Evolutionary conservation across 2,797 vertebrate genomes (phyloP).

Genomic region (Spatula versicolor): DNA sequence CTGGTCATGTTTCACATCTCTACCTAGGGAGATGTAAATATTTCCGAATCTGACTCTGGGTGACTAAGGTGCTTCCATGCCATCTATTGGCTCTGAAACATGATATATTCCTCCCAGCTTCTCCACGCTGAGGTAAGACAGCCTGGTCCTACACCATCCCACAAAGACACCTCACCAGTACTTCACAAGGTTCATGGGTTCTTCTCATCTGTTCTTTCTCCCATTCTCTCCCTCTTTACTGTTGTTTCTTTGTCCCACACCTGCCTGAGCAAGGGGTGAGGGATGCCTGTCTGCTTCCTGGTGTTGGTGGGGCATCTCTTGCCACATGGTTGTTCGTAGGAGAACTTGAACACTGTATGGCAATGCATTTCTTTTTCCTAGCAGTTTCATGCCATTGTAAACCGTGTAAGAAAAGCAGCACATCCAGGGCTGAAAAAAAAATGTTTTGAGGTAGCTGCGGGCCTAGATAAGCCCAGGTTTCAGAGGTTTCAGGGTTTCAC

Average conservation of each 20-base stretch:
- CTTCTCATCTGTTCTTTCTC: neutral
- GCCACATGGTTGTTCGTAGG: accelerated
- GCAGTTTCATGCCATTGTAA: neutral
- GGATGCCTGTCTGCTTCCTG: neutral
- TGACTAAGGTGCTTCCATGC: neutral
- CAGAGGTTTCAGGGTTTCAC: neutral
- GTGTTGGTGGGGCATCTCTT: neutral
- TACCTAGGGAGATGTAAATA: neutral
- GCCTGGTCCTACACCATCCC: neutral
- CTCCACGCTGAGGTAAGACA: neutral
- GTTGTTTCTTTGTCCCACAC: neutral
- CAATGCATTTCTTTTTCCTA: accelerated
- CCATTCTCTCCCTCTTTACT: neutral
- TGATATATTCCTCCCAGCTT: accelerated
- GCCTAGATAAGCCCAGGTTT: neutral
- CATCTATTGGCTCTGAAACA: neutral
- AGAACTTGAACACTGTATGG: neutral
- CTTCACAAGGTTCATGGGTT: neutral
- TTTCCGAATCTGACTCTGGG: neutral
- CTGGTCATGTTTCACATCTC: neutral
- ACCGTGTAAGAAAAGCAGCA: neutral
- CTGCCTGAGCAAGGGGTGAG: accelerated
- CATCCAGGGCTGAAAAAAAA: neutral
- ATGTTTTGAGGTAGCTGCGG: neutral
- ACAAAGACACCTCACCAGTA: neutral